phyloP scores from a whole-genome alignment of 1,140 invertebrate genomes.

The Pteromalus puparum region DNA sequence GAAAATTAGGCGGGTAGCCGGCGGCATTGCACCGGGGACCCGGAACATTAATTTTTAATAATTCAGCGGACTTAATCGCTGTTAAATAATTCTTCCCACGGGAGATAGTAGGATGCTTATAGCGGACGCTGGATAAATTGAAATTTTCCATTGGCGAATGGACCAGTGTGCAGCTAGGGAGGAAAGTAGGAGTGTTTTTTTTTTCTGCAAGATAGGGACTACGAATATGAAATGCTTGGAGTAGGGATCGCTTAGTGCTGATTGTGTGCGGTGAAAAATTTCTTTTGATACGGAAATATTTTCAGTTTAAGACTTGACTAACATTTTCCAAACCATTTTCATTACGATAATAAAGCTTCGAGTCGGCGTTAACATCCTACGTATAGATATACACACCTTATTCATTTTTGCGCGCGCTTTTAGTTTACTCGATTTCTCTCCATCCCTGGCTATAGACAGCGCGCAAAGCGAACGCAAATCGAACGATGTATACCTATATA shows the following conservation, averaged over 20 bases:
- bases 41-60: slow-evolving; percentile 50
- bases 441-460: too few species aligned
- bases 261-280: too few species aligned
- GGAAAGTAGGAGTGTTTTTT: not conserved
- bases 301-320: too few species aligned
- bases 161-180: not conserved
- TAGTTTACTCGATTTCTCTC: not conserved
- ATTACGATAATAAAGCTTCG: too few species aligned
- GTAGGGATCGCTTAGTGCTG: too few species aligned
- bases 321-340: too few species aligned
- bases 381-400: not conserved
- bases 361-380: not conserved
- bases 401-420: not conserved
- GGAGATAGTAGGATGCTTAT: not conserved
- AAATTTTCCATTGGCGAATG: slow-evolving; percentile 35
- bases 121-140: slow-evolving; percentile 16
- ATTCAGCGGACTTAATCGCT: slow-evolving; percentile 51
- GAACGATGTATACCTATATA: not conserved
- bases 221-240: too few species aligned
- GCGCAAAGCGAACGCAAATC: not conserved
- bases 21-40: not conserved
- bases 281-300: too few species aligned
- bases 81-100: slow-evolving; percentile 36
- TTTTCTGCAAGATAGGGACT: not conserved
- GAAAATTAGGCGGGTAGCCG: slow-evolving; percentile 28